phyloP scores from a whole-genome alignment of 2,888 invertebrate species.

The Cephonodes hylas region DNA sequence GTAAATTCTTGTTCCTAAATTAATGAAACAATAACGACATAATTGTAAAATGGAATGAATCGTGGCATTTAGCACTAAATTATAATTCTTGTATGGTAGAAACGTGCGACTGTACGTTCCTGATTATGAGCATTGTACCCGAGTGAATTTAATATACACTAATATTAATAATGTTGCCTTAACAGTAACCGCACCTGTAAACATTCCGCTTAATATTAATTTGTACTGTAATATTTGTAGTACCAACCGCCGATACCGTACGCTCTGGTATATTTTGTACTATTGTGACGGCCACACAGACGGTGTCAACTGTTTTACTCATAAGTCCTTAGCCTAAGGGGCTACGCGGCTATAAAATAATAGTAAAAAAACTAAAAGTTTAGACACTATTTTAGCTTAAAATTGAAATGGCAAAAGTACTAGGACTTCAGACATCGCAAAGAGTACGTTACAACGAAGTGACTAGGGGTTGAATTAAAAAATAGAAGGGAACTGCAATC shows the following conservation, averaged over 20 bases:
- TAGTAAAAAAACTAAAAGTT: neutral
- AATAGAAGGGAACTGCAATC: neutral
- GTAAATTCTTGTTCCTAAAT: no score
- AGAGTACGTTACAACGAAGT: neutral
- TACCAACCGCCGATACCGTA: conserved; percentile 66
- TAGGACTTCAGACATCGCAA: neutral
- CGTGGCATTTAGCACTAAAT: no score
- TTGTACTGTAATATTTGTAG: conserved; percentile 72
- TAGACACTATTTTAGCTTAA: neutral
- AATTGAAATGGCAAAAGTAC: neutral
- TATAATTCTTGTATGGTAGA: conserved; percentile 14
- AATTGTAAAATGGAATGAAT: no score
- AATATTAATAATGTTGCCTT: conserved; percentile 44
- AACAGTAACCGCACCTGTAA: conserved; percentile 40
- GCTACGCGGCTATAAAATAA: neutral
- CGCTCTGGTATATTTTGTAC: conserved; percentile 69
- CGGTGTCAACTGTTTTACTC: neutral
- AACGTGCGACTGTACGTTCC: conserved; percentile 67
- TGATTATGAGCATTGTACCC: conserved; percentile 66
- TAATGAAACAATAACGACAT: conserved; percentile 20
- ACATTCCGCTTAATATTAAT: conserved; percentile 71
- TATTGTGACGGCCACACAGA: conserved; percentile 32
- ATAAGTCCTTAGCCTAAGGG: neutral
- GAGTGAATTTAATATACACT: conserved; percentile 48
- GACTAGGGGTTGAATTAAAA: neutral